A percentile compares a stretch with the other conserved stretches of the same genome.
phyloP scores from a whole-genome alignment of 2,797 vertebrate species.

The Bryconaethiops microstoma region DNA sequence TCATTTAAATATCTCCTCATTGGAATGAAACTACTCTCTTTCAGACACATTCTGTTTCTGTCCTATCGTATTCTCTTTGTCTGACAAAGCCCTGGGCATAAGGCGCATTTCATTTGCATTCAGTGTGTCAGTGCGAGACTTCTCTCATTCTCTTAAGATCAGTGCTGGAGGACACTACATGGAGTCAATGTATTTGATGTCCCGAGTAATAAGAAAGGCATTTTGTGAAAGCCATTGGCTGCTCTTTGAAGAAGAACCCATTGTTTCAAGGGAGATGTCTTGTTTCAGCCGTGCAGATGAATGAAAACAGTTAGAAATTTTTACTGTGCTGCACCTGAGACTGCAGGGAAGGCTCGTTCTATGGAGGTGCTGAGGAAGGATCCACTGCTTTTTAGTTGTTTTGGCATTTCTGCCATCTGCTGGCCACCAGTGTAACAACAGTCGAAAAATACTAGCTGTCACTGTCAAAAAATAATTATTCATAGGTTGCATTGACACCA shows the following conservation, averaged over 20 bases:
- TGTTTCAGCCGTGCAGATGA: not conserved
- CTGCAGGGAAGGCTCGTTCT: not conserved
- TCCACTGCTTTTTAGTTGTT: not conserved
- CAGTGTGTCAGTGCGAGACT: not conserved
- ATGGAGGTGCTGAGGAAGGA: not conserved
- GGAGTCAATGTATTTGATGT: not conserved
- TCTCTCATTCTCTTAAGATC: not conserved
- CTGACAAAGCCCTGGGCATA: not conserved
- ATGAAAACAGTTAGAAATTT: not conserved
- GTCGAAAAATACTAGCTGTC: not conserved
- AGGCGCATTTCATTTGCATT: not conserved
- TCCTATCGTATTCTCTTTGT: constrained; percentile 3
- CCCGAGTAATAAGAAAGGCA: not conserved
- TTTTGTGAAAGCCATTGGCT: not conserved
- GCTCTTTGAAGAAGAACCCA: constrained; percentile 20
- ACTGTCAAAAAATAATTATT: no score
- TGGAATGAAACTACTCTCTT: not conserved
- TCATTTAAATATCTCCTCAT: constrained; percentile 12
- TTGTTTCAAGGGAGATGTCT: not conserved
- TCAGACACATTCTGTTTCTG: not conserved
- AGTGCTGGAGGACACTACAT: not conserved
- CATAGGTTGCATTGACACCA: no score
- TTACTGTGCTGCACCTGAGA: constrained; percentile 7
- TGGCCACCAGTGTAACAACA: constrained; percentile 42
- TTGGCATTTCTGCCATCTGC: constrained; percentile 44